Evolutionary conservation across 92 coral and sea anemone genomes (phyloP).

Genomic region (Micromussa lordhowensis): DNA sequence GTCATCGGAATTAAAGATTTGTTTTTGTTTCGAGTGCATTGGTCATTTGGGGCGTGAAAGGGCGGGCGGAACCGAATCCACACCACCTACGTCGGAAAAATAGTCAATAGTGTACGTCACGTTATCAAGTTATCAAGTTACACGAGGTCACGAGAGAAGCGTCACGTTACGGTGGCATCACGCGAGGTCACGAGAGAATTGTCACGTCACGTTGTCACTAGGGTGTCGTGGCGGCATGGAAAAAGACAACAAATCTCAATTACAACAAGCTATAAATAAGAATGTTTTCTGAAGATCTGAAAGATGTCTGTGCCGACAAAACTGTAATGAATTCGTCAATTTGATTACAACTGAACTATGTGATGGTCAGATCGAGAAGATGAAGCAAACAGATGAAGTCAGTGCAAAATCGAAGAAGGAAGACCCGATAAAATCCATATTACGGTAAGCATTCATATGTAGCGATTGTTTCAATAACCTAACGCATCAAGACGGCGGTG

Average conservation of each 20-base stretch:
- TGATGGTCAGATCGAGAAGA: background rate
- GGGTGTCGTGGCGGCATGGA: background rate
- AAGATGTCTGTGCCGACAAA: background rate
- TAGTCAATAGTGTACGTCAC: background rate
- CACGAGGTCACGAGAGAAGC: too few species aligned
- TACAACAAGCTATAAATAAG: background rate
- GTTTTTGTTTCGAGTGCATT: slow-evolving; percentile 12
- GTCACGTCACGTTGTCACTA: slow-evolving; percentile 18
- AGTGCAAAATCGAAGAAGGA: background rate
- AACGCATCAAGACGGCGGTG: background rate
- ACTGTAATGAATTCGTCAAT: background rate
- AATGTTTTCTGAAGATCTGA: background rate
- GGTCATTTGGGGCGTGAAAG: background rate
- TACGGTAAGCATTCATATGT: background rate
- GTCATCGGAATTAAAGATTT: background rate
- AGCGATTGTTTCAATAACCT: too few species aligned
- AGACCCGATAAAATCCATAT: background rate
- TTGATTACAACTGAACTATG: background rate
- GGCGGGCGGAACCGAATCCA: background rate
- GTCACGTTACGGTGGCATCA: too few species aligned
- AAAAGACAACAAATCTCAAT: background rate
- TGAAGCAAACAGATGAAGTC: background rate
- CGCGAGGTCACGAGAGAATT: background rate
- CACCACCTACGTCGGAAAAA: background rate
- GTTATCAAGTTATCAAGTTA: too few species aligned